These are phyloP conservation scores for Acrobasis suavella DNA, from an alignment of 2,888 invertebrate species.

Conservation along the genomic window DNA sequence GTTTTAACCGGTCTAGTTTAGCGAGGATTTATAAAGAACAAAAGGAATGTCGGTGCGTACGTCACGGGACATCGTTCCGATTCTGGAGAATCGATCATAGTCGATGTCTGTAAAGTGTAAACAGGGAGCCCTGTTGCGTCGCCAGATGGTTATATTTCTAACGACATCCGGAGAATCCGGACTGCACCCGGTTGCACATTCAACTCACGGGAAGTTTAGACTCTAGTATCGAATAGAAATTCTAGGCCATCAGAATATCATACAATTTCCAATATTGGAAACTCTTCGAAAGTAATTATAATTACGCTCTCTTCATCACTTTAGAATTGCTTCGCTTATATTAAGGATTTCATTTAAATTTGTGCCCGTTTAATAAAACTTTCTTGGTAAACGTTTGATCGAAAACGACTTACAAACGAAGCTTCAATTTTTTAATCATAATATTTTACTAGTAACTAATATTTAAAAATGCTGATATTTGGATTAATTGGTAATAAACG, in stretches of 20 bases:
- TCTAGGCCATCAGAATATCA: constrained; percentile 6
- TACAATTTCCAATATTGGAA: background rate
- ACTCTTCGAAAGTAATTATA: constrained; percentile 6
- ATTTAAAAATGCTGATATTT: no score
- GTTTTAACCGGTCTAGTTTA: constrained; percentile 8
- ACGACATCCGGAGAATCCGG: constrained; percentile 15
- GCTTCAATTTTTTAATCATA: no score
- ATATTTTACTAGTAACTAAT: no score
- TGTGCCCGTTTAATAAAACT: background rate
- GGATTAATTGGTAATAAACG: no score
- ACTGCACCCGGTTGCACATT: background rate
- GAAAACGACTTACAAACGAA: no score
- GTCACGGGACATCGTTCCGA: constrained; percentile 6
- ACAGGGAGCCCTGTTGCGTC: constrained; percentile 14
- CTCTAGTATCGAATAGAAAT: constrained; percentile 10
- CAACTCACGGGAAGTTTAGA: background rate
- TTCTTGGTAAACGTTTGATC: no score
- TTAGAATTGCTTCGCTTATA: constrained; percentile 6
- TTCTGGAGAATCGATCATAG: constrained; percentile 15
- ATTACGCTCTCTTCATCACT: background rate
- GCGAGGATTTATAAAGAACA: background rate
- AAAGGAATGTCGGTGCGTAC: background rate
- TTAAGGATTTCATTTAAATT: background rate
- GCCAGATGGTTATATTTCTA: constrained; percentile 14
- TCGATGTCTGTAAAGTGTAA: constrained; percentile 6